phyloP scores from a whole-genome alignment of 2,113 vertebrate species.

The Pomatostomus ruficeps region DNA sequence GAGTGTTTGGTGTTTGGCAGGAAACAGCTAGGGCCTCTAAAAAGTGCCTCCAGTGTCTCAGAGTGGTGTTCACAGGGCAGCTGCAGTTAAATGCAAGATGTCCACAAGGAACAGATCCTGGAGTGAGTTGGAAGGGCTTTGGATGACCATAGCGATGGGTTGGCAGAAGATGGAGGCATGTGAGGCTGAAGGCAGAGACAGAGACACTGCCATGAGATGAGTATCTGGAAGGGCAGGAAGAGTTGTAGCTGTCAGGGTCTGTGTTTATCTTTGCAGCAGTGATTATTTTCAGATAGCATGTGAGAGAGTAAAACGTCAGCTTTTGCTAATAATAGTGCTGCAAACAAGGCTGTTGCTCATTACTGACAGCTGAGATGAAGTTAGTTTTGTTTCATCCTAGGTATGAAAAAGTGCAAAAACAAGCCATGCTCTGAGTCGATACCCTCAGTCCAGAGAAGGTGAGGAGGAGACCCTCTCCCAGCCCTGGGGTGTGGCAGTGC shows the following conservation, averaged over 20 bases:
- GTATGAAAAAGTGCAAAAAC: not conserved
- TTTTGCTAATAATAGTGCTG: not conserved
- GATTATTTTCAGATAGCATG: slow-evolving; percentile 34
- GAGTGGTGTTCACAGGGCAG: not conserved
- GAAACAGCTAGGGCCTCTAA: not conserved
- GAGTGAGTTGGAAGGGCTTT: not conserved
- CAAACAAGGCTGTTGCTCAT: not conserved
- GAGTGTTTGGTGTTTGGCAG: not conserved
- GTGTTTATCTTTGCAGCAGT: slow-evolving; percentile 39
- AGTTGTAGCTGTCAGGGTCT: not conserved
- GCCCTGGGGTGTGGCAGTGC: no score
- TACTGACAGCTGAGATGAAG: slow-evolving; percentile 27
- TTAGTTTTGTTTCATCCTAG: slow-evolving; percentile 3
- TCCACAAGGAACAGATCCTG: not conserved
- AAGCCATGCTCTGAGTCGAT: not conserved
- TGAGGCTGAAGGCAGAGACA: not conserved
- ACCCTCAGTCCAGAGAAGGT: not conserved
- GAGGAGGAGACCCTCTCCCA: not conserved
- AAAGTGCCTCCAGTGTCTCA: not conserved
- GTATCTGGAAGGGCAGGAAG: not conserved
- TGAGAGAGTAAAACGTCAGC: not conserved
- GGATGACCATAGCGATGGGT: not conserved
- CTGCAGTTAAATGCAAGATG: not conserved
- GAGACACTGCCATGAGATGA: not conserved
- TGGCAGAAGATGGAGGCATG: not conserved